Conservation (phyloP, 2,113 vertebrate species). For the Oncorhynchus keta region DNA sequence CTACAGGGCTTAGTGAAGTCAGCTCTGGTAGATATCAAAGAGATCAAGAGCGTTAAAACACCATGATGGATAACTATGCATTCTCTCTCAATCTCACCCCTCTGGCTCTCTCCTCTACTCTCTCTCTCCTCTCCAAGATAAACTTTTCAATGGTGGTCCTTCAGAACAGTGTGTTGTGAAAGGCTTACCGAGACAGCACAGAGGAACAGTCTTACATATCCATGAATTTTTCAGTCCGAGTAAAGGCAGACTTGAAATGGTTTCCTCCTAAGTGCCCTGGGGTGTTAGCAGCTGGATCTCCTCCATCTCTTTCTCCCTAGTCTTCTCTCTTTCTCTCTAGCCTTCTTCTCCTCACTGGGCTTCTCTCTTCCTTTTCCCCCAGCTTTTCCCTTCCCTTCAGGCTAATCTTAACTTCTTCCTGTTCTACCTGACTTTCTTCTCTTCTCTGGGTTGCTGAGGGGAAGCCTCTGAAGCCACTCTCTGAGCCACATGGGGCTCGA, state of each 20-base stretch:
- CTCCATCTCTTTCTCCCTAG: not conserved
- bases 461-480: not conserved
- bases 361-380: not conserved
- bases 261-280: conserved; percentile 32
- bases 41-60: not conserved
- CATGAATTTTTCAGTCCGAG: conserved; percentile 34
- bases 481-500: not conserved
- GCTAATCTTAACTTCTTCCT: conserved; percentile 3
- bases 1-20: conserved; percentile 16
- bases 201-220: not conserved
- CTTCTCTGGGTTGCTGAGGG: not conserved
- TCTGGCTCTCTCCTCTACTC: conserved; percentile 5
- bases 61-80: conserved; percentile 37
- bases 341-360: not conserved
- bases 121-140: conserved; percentile 22
- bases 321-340: not conserved
- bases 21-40: conserved; percentile 35
- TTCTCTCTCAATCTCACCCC: conserved; percentile 12
- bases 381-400: conserved; percentile 7
- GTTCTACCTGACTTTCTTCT: not conserved
- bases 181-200: conserved; percentile 28
- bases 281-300: conserved; percentile 31
- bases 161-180: conserved; percentile 11
- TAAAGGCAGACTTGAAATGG: conserved; percentile 29
- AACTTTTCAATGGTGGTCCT: conserved; percentile 26